These are phyloP conservation scores for Prionace glauca DNA, from an alignment of 2,797 vertebrate species.

Conservation along the genomic window DNA sequence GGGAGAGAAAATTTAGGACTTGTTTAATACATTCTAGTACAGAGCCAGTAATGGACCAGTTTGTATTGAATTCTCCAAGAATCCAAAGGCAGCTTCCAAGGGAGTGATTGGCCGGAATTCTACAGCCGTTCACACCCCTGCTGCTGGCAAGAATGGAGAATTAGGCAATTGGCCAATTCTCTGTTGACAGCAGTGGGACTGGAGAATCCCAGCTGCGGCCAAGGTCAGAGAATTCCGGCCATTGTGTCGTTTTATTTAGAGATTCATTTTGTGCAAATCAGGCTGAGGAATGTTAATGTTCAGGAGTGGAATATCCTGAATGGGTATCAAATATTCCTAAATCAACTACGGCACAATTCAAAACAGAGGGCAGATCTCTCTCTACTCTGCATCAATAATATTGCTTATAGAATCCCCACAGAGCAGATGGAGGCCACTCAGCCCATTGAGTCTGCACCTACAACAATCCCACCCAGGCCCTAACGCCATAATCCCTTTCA, in stretches of 20 bases:
- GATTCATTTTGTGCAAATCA: neutral
- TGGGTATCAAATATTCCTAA: neutral
- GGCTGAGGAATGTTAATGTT: neutral
- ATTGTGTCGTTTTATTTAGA: neutral
- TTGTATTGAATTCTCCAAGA: neutral
- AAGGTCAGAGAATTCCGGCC: too few relatives aligned
- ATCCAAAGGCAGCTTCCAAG: neutral
- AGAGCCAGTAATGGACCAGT: neutral
- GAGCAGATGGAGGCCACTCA: too few relatives aligned
- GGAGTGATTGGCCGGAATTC: neutral
- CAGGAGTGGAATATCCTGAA: neutral
- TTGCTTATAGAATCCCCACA: too few relatives aligned
- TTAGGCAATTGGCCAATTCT: too few relatives aligned
- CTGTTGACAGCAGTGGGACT: too few relatives aligned
- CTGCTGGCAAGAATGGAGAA: too few relatives aligned
- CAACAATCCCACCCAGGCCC: too few relatives aligned
- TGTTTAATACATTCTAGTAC: neutral
- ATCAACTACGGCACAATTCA: neutral
- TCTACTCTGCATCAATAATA: neutral
- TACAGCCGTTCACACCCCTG: too few relatives aligned
- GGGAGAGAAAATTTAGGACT: neutral
- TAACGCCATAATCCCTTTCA: too few relatives aligned
- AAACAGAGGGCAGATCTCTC: neutral
- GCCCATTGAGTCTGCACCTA: too few relatives aligned
- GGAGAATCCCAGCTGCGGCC: too few relatives aligned